Evolutionary conservation across 2,888 invertebrate species (phyloP).

Genomic region (Agriopis marginaria): DNA sequence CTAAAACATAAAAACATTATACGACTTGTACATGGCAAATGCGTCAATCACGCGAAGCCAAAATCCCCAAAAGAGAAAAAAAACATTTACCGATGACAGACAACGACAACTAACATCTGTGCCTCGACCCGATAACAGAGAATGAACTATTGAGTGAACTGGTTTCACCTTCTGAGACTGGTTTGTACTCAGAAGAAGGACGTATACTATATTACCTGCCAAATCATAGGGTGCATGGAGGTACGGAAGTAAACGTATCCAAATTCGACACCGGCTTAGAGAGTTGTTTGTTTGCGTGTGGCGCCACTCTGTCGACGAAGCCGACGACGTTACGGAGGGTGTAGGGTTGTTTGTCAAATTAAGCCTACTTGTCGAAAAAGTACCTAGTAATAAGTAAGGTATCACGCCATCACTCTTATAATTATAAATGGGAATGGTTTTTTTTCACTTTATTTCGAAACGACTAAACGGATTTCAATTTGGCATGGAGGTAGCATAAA

Average conservation of each 20-base stretch:
- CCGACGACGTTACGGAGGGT: constrained; percentile 20
- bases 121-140: background rate
- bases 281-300: constrained; percentile 58
- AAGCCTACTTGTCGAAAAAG: constrained; percentile 12
- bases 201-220: background rate
- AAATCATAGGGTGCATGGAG: background rate
- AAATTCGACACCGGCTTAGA: constrained; percentile 29
- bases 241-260: constrained; percentile 49
- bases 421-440: too few relatives aligned
- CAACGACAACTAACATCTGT: too few relatives aligned
- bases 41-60: too few relatives aligned
- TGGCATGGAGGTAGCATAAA: too few relatives aligned
- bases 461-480: too few relatives aligned
- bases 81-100: background rate
- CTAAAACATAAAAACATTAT: too few relatives aligned
- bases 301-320: constrained; percentile 59
- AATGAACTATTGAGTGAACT: constrained; percentile 8
- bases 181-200: too few relatives aligned
- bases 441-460: too few relatives aligned
- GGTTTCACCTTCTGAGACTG: background rate
- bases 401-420: too few relatives aligned
- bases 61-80: too few relatives aligned
- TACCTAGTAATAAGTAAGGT: background rate
- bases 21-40: too few relatives aligned
- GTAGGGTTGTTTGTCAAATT: constrained; percentile 18